Conservation (phyloP, 2,113 vertebrate species). For the Xiphophorus couchianus region DNA sequence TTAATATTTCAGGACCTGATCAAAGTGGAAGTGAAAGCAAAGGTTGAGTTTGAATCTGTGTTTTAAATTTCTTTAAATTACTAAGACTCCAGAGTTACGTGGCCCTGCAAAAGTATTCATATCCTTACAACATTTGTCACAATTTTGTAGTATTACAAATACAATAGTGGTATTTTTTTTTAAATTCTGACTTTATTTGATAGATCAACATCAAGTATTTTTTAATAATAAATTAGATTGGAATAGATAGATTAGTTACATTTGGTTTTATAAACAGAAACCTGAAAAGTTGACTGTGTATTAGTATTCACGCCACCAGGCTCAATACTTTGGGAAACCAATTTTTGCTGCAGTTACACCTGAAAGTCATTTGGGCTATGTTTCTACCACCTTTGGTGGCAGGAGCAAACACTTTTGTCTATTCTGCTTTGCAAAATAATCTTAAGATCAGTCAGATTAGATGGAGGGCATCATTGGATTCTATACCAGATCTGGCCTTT, state of each 20-base stretch:
- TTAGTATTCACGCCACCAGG: not conserved
- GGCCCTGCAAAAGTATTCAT: not conserved
- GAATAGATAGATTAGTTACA: not conserved
- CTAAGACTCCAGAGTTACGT: not conserved
- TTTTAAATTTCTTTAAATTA: not conserved
- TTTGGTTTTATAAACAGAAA: not conserved
- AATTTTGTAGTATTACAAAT: not conserved
- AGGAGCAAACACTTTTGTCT: too few relatives aligned
- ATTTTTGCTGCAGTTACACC: not conserved
- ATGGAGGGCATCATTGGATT: not conserved
- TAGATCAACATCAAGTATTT: not conserved
- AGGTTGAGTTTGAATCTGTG: constrained; percentile 5
- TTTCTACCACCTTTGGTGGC: not conserved
- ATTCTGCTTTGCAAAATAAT: not conserved
- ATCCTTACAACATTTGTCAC: not conserved
- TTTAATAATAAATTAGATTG: not conserved
- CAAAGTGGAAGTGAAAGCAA: constrained; percentile 38
- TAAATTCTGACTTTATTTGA: too few relatives aligned
- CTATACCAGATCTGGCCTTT: too few relatives aligned
- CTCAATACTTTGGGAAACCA: not conserved
- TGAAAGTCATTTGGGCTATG: not conserved
- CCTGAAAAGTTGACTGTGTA: not conserved
- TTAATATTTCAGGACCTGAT: constrained; percentile 31
- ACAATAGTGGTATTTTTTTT: not conserved
- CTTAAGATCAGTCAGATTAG: not conserved